These are phyloP conservation scores for Oophaga sylvatica DNA, from an alignment of 2,797 vertebrate species.

Conservation along the genomic window DNA sequence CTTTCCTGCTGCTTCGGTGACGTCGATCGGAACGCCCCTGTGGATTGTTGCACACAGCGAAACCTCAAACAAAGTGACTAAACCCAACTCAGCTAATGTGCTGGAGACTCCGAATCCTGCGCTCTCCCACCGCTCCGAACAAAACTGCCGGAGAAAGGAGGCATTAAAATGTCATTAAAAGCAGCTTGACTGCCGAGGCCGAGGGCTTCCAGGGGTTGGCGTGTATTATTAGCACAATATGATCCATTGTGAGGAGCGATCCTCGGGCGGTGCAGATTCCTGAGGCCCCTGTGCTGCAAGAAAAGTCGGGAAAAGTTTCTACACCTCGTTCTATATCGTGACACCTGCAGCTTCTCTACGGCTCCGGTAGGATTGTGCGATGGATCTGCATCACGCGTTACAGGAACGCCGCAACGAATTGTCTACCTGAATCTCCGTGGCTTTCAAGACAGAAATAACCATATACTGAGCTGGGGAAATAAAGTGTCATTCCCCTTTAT, in stretches of 20 bases:
- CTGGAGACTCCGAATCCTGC: slow-evolving; percentile 53
- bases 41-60: slow-evolving; percentile 58
- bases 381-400: not conserved
- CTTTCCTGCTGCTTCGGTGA: slow-evolving; percentile 37
- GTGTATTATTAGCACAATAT: slow-evolving; percentile 25
- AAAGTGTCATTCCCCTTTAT: no score
- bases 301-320: not conserved
- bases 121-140: slow-evolving; percentile 59
- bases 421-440: not conserved
- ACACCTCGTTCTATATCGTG: not conserved
- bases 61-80: slow-evolving; percentile 27
- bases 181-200: slow-evolving; percentile 34
- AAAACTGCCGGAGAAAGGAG: slow-evolving; percentile 57
- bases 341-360: slow-evolving; percentile 2
- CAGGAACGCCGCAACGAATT: not conserved
- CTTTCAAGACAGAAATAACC: not conserved
- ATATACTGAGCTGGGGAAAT: no score
- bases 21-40: slow-evolving; percentile 16
- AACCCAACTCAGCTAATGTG: slow-evolving; percentile 50
- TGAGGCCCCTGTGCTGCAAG: no score
- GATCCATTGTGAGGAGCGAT: not conserved
- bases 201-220: not conserved
- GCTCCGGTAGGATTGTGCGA: not conserved
- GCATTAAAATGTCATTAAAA: slow-evolving; percentile 65
- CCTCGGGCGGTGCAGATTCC: not conserved